Conservation (phyloP, 2,888 invertebrate species). For the Scaptomyza reducta region DNA sequence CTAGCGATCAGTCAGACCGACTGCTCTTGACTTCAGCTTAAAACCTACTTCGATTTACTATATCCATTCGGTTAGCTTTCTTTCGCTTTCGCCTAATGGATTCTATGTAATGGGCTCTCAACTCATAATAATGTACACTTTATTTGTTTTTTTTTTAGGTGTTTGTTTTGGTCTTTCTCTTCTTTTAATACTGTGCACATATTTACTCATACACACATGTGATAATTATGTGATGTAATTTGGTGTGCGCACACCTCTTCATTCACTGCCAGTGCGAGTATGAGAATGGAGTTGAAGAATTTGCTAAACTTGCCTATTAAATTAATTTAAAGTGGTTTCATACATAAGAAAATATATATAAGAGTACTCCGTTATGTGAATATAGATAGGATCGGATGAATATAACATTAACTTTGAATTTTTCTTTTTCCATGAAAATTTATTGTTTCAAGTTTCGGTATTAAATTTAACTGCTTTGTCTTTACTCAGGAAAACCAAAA, state of each 20-base stretch:
- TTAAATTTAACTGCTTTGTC: too few relatives aligned
- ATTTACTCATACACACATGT: conserved; percentile 48
- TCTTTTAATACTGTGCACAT: conserved; percentile 10
- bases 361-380: too few relatives aligned
- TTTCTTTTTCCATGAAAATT: too few relatives aligned
- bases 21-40: conserved; percentile 6
- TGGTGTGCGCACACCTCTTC: conserved; percentile 12
- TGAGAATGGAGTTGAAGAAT: conserved; percentile 6
- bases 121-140: conserved; percentile 28
- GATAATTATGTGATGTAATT: conserved; percentile 60
- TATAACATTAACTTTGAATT: too few relatives aligned
- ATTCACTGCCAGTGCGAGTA: conserved; percentile 6
- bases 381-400: too few relatives aligned
- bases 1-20: conserved; percentile 16
- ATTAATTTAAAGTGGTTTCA: background rate
- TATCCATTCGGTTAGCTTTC: conserved; percentile 37
- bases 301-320: background rate
- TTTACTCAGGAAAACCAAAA: too few relatives aligned
- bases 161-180: conserved; percentile 33
- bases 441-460: too few relatives aligned
- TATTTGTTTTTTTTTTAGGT: conserved; percentile 62
- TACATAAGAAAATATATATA: too few relatives aligned
- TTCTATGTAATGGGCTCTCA: conserved; percentile 64
- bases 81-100: conserved; percentile 70
- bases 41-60: conserved; percentile 14